These are phyloP conservation scores for Trypoxylus dichotomus DNA, from an alignment of 1,140 invertebrate genomes.

Conservation along the genomic window DNA sequence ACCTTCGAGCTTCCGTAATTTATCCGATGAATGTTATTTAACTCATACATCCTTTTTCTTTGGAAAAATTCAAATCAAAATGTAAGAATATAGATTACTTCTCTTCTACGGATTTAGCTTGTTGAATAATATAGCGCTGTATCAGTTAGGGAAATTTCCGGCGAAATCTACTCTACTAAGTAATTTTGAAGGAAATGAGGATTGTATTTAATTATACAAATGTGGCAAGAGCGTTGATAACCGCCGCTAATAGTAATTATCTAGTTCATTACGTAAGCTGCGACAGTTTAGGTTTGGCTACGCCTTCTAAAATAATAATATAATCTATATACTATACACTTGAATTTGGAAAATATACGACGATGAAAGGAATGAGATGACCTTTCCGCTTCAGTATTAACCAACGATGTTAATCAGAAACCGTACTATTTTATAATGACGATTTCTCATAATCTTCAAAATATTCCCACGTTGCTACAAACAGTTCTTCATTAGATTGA, in stretches of 20 bases:
- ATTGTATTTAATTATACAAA: slow-evolving; percentile 25
- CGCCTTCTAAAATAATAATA: too few species aligned
- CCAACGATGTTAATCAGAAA: too few species aligned
- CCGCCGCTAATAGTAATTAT: slow-evolving; percentile 13
- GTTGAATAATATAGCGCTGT: background rate
- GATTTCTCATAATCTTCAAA: too few species aligned
- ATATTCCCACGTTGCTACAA: too few species aligned
- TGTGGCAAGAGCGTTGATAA: background rate
- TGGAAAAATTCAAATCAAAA: background rate
- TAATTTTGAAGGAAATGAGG: slow-evolving; percentile 16
- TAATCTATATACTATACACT: too few species aligned
- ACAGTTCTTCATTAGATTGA: too few species aligned
- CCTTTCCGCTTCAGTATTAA: too few species aligned
- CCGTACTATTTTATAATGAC: too few species aligned
- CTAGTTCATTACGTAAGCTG: background rate
- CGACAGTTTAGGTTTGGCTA: background rate
- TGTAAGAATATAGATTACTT: background rate
- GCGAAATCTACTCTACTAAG: background rate
- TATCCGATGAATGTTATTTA: too few species aligned
- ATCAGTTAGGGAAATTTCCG: slow-evolving; percentile 2
- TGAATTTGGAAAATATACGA: too few species aligned
- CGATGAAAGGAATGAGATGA: too few species aligned
- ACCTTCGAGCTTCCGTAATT: too few species aligned
- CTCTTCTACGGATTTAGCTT: background rate
- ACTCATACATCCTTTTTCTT: background rate